These are phyloP conservation scores for Papilio aristodemus DNA, from an alignment of 1,140 invertebrate species.

Conservation along the genomic window DNA sequence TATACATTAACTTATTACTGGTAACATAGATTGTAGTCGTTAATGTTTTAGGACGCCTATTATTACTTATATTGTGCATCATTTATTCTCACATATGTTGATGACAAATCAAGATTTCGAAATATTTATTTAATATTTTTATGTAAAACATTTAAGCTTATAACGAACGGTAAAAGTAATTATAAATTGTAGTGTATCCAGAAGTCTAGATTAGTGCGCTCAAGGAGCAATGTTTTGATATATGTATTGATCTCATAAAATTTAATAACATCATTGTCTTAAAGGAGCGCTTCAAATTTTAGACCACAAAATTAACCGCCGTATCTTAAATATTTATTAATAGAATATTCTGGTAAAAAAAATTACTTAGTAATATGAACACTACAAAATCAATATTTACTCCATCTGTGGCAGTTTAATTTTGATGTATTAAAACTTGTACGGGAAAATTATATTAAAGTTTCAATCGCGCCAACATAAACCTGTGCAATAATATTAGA, in stretches of 20 bases:
- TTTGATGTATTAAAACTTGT: not conserved
- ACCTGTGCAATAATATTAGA: conserved; percentile 32
- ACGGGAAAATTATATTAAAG: not conserved
- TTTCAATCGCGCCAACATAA: not conserved
- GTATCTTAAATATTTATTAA: not conserved
- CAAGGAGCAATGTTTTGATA: conserved; percentile 50
- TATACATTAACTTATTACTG: not conserved
- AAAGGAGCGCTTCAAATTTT: conserved; percentile 4
- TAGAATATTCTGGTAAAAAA: not conserved
- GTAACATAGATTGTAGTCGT: not conserved
- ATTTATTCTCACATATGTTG: not conserved
- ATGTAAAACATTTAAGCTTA: not conserved
- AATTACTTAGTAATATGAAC: not conserved
- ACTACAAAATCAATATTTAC: not conserved
- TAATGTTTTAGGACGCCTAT: not conserved
- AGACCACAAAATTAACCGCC: not conserved
- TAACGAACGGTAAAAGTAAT: conserved; percentile 31
- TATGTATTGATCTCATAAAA: conserved; percentile 47
- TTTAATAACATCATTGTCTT: conserved; percentile 33
- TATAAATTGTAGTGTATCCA: conserved; percentile 43
- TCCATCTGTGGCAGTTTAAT: not conserved
- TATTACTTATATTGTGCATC: not conserved
- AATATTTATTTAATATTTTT: conserved; percentile 23
- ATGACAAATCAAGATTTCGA: conserved; percentile 9
- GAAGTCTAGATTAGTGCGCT: conserved; percentile 43